A percentile compares a stretch with the other conserved stretches of the same genome.
Conservation (phyloP, 2,888 invertebrate genomes). For the Spodoptera littoralis region DNA sequence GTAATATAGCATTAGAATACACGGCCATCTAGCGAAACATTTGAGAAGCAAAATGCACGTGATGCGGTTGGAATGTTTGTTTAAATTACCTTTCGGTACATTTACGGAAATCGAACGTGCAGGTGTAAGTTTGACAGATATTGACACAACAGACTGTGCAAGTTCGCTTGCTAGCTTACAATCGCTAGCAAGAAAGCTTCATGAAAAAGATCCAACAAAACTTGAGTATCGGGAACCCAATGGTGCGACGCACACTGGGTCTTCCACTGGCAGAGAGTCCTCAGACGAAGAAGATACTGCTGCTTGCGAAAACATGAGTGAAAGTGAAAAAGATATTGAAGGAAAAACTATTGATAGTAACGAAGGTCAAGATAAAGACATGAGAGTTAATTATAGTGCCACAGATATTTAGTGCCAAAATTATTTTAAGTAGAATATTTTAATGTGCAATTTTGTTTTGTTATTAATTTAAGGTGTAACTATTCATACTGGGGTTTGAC, state of each 20-base stretch:
- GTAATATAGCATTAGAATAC: conserved; percentile 98
- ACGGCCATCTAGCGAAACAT: conserved; percentile 99
- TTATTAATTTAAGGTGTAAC: conserved; percentile 83
- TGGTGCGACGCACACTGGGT: conserved; percentile 68
- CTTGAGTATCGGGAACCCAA: conserved; percentile 90
- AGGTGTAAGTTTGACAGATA: conserved; percentile 96
- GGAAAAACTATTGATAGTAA: conserved; percentile 81
- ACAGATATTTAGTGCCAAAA: conserved; percentile 91
- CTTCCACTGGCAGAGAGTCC: conserved; percentile 82
- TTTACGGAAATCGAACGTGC: conserved; percentile 98
- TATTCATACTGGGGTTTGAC: conserved; percentile 81
- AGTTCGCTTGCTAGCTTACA: conserved; percentile 96
- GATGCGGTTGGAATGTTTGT: conserved; percentile 96
- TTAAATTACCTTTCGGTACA: conserved; percentile 97
- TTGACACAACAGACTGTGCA: conserved; percentile 98
- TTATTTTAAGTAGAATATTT: conserved; percentile 87
- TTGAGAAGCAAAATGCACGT: conserved; percentile 98
- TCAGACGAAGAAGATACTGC: conserved; percentile 88
- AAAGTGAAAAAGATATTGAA: conserved; percentile 85
- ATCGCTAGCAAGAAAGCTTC: conserved; percentile 93
- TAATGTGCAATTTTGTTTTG: conserved; percentile 88
- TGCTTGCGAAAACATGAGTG: conserved; percentile 74
- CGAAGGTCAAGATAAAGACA: conserved; percentile 82
- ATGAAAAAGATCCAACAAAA: conserved; percentile 94
- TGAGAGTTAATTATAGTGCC: conserved; percentile 87